Conservation (phyloP, 1,140 invertebrate species). For the Penaeus indicus region DNA sequence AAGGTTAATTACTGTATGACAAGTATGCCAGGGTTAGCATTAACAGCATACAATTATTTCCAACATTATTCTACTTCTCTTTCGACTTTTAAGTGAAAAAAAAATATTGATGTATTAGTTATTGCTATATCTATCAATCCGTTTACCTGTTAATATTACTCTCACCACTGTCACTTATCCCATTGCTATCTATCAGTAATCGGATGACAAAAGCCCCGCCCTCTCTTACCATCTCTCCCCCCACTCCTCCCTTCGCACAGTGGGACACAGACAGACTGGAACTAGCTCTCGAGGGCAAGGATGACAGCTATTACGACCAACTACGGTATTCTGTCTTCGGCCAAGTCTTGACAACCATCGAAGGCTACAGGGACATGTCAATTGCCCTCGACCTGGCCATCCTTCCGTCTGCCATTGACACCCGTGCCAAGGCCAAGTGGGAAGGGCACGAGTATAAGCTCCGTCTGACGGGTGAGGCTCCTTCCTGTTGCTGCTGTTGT, state of each 20-base stretch:
- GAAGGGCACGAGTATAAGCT: conserved; percentile 57
- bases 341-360: conserved; percentile 65
- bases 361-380: conserved; percentile 64
- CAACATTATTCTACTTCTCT: too few relatives aligned
- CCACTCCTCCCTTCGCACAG: neutral
- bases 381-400: conserved; percentile 49
- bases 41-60: too few relatives aligned
- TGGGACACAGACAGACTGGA: conserved; percentile 63
- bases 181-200: too few relatives aligned
- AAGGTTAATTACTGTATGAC: too few relatives aligned
- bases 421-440: conserved; percentile 60
- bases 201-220: too few relatives aligned
- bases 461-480: conserved; percentile 32
- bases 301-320: conserved; percentile 66
- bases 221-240: too few relatives aligned
- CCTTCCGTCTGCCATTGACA: conserved; percentile 22
- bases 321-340: conserved; percentile 64
- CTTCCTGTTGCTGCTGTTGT: neutral
- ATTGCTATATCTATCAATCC: too few relatives aligned
- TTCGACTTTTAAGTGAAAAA: too few relatives aligned
- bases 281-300: conserved; percentile 61
- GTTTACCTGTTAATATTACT: too few relatives aligned
- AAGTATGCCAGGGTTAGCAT: too few relatives aligned
- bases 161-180: too few relatives aligned
- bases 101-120: too few relatives aligned